Conservation (phyloP, 2,888 invertebrate species). For the Desoria tigrina region DNA sequence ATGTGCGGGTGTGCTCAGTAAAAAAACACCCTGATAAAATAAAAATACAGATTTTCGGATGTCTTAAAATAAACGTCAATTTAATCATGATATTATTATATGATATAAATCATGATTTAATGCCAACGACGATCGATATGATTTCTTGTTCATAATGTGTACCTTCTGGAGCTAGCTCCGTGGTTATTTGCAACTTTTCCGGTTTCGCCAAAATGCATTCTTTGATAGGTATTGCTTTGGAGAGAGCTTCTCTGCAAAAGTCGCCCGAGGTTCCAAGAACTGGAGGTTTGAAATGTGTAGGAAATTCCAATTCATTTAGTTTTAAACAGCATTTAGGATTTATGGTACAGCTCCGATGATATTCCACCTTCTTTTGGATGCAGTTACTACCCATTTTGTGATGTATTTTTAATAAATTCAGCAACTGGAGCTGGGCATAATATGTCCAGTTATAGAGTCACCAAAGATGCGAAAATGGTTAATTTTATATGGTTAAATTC, state of each 20-base stretch:
- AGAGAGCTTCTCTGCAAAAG: slow-evolving; percentile 1
- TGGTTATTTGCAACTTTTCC: not conserved
- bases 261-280: not conserved
- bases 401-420: too few species aligned
- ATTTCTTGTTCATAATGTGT: not conserved
- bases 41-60: too few species aligned
- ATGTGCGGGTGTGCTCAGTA: too few species aligned
- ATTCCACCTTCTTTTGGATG: not conserved
- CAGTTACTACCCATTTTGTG: not conserved
- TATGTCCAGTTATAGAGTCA: too few species aligned
- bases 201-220: not conserved
- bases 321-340: not conserved
- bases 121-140: too few species aligned
- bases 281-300: not conserved
- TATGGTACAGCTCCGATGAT: not conserved
- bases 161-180: not conserved
- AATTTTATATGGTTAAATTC: too few species aligned
- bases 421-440: too few species aligned
- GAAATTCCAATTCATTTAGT: slow-evolving; percentile 3
- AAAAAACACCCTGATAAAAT: too few species aligned
- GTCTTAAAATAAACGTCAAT: too few species aligned
- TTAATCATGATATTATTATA: too few species aligned
- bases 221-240: not conserved
- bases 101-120: too few species aligned
- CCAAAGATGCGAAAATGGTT: too few species aligned